phyloP scores from a whole-genome alignment of 1,140 invertebrate species.

The Nylanderia fulva region DNA sequence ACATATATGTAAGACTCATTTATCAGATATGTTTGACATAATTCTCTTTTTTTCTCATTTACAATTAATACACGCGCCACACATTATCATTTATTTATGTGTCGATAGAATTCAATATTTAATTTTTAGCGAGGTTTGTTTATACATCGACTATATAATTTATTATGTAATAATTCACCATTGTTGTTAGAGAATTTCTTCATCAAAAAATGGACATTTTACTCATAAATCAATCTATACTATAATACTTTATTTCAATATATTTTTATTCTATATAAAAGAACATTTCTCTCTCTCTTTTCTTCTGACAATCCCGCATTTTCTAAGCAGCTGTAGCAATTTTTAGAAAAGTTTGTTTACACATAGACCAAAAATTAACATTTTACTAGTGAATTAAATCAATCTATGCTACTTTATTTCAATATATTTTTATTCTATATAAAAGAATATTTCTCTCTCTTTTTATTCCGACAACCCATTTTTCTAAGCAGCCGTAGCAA shows the following conservation, averaged over 20 bases:
- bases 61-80: background rate
- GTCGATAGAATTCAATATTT: background rate
- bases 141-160: background rate
- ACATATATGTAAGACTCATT: no score
- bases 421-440: slow-evolving; percentile 16
- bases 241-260: slow-evolving; percentile 6
- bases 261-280: background rate
- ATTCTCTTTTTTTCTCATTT: background rate
- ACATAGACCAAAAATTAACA: no score
- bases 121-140: background rate
- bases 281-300: background rate
- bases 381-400: no score
- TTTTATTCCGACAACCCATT: background rate
- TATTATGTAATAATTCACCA: background rate
- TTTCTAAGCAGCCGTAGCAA: slow-evolving; percentile 7
- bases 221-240: background rate
- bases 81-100: background rate
- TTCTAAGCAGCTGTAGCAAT: slow-evolving; percentile 12
- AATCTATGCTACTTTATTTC: no score
- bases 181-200: slow-evolving; percentile 1
- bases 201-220: background rate
- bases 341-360: no score
- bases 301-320: background rate
- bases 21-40: background rate
- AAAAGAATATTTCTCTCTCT: background rate